A percentile compares a stretch with the other conserved stretches of the same genome.
These are phyloP conservation scores for Idaea straminata DNA, from an alignment of 2,888 invertebrate species.

Conservation along the genomic window DNA sequence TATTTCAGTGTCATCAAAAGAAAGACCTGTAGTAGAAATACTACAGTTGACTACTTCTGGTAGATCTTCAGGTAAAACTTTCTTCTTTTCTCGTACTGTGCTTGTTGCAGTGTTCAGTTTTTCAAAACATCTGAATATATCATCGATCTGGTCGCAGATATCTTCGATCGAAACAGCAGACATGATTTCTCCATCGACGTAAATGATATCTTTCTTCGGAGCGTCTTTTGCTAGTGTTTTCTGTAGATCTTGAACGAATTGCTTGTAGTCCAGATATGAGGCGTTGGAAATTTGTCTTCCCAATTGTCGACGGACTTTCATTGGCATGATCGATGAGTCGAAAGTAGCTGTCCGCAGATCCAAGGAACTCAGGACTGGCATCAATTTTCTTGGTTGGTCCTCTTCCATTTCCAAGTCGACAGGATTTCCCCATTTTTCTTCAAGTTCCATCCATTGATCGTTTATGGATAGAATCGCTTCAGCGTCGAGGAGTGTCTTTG, in stretches of 20 bases:
- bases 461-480: conserved; percentile 59
- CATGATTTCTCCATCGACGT: conserved; percentile 55
- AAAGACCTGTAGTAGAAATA: conserved; percentile 54
- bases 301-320: conserved; percentile 47
- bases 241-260: conserved; percentile 56
- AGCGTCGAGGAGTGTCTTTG: conserved; percentile 40
- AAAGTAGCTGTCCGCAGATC: conserved; percentile 61
- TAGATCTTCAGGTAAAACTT: conserved; percentile 16
- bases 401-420: conserved; percentile 66
- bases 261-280: conserved; percentile 51
- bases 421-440: conserved; percentile 64
- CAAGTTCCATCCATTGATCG: conserved; percentile 64
- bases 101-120: conserved; percentile 56
- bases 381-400: conserved; percentile 37
- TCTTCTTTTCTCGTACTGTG: conserved; percentile 43
- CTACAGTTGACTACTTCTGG: conserved; percentile 63
- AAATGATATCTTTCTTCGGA: conserved; percentile 50
- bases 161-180: conserved; percentile 65
- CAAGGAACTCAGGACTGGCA: conserved; percentile 54
- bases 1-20: conserved; percentile 60
- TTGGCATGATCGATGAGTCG: conserved; percentile 62
- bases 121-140: conserved; percentile 67
- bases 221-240: conserved; percentile 28
- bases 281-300: conserved; percentile 21
- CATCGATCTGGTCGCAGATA: conserved; percentile 63